Percentiles rank a stretch among this genome's conserved stretches.
Evolutionary conservation across 2,113 vertebrate species (phyloP).

Genomic region (Callipepla californica): DNA sequence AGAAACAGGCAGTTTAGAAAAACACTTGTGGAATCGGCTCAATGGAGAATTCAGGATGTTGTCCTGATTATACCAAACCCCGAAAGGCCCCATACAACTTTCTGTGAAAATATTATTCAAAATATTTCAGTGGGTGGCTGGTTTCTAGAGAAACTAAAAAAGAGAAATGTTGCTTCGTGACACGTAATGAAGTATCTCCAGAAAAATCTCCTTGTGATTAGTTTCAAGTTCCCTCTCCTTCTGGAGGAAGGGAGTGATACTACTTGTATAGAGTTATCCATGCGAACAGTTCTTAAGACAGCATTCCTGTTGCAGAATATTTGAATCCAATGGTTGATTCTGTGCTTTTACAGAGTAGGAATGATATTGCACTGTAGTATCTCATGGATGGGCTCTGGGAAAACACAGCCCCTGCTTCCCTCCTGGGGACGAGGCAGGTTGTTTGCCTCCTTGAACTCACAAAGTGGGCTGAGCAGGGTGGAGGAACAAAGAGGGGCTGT

Average conservation of each 20-base stretch:
- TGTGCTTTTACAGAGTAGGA: not conserved
- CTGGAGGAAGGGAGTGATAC: not conserved
- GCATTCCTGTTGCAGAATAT: not conserved
- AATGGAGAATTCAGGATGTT: not conserved
- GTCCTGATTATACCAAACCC: not conserved
- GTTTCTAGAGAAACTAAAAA: not conserved
- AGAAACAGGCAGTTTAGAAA: not conserved
- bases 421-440: not conserved
- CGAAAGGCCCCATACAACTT: not conserved
- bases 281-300: not conserved
- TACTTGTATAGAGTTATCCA: not conserved
- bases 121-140: not conserved
- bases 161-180: not conserved
- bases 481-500: not conserved
- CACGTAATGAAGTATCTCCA: not conserved
- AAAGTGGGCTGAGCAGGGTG: not conserved
- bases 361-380: fast-evolving
- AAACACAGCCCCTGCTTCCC: not conserved
- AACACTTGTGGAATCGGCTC: not conserved
- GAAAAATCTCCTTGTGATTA: not conserved
- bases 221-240: not conserved
- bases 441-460: not conserved
- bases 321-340: not conserved
- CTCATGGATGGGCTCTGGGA: not conserved
- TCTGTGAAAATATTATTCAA: not conserved